A percentile compares a stretch with the other conserved stretches of the same genome.
Conservation (phyloP, 2,797 vertebrate genomes). For the Squalus acanthias region DNA sequence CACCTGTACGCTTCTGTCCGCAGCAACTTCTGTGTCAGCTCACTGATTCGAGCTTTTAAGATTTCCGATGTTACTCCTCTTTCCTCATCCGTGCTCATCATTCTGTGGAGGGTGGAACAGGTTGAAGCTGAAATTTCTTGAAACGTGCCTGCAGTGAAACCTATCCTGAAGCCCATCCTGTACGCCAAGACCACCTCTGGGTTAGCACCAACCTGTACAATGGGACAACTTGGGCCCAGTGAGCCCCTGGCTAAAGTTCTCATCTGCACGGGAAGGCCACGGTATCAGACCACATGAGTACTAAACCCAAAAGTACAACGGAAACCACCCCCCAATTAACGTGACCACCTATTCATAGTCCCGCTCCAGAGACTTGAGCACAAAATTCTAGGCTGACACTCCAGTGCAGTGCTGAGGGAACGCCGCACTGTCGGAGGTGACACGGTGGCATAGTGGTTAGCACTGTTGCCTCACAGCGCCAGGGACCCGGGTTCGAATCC, state of each 20-base stretch:
- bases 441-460: too few species aligned
- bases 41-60: slow-evolving; percentile 43
- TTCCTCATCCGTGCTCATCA: not conserved
- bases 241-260: too few species aligned
- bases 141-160: not conserved
- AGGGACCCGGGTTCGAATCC: too few species aligned
- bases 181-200: not conserved
- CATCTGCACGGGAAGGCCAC: not conserved
- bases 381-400: not conserved
- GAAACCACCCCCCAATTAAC: not conserved
- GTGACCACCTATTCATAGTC: not conserved
- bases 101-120: not conserved
- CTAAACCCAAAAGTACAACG: not conserved
- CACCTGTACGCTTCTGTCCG: slow-evolving; percentile 41
- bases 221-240: not conserved
- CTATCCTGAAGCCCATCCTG: not conserved
- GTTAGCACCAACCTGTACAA: not conserved
- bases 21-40: slow-evolving; percentile 41
- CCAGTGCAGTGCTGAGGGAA: not conserved
- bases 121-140: not conserved
- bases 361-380: not conserved
- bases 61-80: not conserved
- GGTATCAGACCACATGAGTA: too few species aligned
- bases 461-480: too few species aligned
- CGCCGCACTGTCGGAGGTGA: not conserved